These are phyloP conservation scores for Lutjanus argentimaculatus DNA, from an alignment of 2,797 vertebrate species.

Conservation along the genomic window DNA sequence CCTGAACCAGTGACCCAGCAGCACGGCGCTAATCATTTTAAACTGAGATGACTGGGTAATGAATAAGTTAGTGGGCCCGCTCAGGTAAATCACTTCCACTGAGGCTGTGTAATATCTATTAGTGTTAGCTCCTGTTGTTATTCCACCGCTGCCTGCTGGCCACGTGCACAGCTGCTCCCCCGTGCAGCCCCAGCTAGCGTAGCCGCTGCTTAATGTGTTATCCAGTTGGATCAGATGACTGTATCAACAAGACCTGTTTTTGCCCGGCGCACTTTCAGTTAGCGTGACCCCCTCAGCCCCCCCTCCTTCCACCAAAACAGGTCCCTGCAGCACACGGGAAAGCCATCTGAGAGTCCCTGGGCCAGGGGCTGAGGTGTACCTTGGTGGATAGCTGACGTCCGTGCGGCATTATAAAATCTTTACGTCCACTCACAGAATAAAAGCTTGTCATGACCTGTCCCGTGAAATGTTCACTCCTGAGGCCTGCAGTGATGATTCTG, in stretches of 20 bases:
- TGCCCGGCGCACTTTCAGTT: constrained; percentile 55
- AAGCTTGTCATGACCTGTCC: constrained; percentile 12
- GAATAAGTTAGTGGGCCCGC: constrained; percentile 40
- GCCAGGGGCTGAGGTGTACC: constrained; percentile 15
- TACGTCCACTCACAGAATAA: constrained; percentile 22
- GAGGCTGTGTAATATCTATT: constrained; percentile 69
- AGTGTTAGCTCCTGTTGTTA: constrained; percentile 68
- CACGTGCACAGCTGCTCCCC: constrained; percentile 69
- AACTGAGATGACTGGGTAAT: constrained; percentile 55
- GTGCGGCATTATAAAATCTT: constrained; percentile 29
- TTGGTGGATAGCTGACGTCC: constrained; percentile 27
- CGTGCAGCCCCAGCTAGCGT: constrained; percentile 31
- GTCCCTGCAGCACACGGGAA: constrained; percentile 54
- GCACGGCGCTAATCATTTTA: constrained; percentile 24
- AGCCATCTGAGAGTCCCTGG: constrained; percentile 48
- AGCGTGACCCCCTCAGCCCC: constrained; percentile 19
- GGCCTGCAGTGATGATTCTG: constrained; percentile 46
- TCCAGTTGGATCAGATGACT: constrained; percentile 81
- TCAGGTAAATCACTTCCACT: constrained; percentile 70
- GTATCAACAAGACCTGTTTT: constrained; percentile 80
- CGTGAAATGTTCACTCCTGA: constrained; percentile 40
- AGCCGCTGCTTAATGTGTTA: constrained; percentile 73
- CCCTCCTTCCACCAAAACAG: constrained; percentile 34
- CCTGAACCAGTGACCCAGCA: constrained; percentile 36
- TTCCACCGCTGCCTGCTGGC: constrained; percentile 48